phyloP scores from a whole-genome alignment of 2,888 invertebrate genomes.

The Boloria selene region DNA sequence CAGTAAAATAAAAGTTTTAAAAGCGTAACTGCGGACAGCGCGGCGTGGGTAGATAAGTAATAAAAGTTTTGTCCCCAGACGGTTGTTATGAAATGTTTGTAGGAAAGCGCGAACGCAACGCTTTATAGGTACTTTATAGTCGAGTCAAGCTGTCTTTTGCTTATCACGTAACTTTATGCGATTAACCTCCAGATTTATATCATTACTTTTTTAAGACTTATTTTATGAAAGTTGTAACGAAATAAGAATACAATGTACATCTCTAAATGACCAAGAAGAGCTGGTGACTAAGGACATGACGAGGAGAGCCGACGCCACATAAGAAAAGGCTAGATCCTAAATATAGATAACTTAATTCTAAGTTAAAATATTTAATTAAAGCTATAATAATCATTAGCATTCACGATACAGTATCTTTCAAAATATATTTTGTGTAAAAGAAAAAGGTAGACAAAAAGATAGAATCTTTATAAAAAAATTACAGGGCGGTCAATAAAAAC shows the following conservation, averaged over 20 bases:
- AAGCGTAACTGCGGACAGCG: conserved; percentile 45
- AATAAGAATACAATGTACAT: neutral
- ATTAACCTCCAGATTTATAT: conserved; percentile 12
- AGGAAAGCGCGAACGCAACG: conserved; percentile 34
- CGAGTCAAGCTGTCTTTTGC: conserved; percentile 14
- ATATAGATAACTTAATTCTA: too few species aligned
- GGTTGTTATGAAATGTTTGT: conserved; percentile 41
- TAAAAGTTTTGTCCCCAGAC: conserved; percentile 55
- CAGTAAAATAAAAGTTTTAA: conserved; percentile 60
- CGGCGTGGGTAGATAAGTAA: conserved; percentile 55
- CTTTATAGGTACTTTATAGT: conserved; percentile 36
- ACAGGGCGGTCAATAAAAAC: too few species aligned
- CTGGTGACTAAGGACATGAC: too few species aligned
- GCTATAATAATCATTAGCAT: too few species aligned
- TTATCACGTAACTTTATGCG: conserved; percentile 21
- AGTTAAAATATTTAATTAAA: too few species aligned
- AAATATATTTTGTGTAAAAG: too few species aligned
- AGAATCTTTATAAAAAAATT: too few species aligned
- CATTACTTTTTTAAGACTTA: conserved; percentile 4
- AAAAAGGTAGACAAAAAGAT: too few species aligned
- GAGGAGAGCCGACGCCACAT: too few species aligned
- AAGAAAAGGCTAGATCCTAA: too few species aligned
- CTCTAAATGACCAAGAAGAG: neutral
- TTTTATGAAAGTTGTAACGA: conserved; percentile 3
- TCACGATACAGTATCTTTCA: too few species aligned